phyloP scores from a whole-genome alignment of 2,113 vertebrate genomes.

The Eupsittula cactorum region DNA sequence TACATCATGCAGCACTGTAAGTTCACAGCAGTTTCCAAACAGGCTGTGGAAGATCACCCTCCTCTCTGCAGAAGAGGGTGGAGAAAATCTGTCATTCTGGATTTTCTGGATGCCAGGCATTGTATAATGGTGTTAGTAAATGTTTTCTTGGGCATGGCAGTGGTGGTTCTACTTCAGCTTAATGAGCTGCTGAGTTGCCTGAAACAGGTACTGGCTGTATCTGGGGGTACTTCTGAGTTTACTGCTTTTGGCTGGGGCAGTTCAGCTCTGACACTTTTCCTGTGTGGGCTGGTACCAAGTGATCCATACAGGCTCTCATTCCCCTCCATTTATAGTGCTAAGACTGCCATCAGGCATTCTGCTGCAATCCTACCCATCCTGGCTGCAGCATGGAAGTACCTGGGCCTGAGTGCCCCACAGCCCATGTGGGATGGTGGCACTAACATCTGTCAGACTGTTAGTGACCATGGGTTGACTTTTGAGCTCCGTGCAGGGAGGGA shows the following conservation, averaged over 20 bases:
- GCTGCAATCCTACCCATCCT: background rate
- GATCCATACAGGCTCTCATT: background rate
- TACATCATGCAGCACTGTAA: background rate
- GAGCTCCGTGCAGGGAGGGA: background rate
- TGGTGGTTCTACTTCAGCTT: background rate
- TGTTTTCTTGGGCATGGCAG: background rate
- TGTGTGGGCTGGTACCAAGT: background rate
- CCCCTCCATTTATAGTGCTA: fast-evolving
- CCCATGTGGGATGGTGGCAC: fast-evolving
- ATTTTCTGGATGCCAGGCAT: background rate
- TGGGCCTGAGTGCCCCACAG: background rate
- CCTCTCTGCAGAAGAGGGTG: background rate
- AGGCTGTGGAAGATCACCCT: background rate
- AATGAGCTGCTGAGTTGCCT: background rate
- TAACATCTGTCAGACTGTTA: background rate
- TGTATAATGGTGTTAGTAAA: background rate
- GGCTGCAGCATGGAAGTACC: background rate
- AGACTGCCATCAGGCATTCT: background rate
- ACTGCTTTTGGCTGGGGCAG: background rate
- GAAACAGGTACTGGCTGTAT: background rate
- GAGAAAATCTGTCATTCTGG: background rate
- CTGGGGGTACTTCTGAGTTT: background rate
- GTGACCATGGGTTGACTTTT: background rate
- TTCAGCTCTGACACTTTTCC: background rate
- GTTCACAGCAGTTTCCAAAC: background rate